Percentiles rank a stretch among this genome's conserved stretches.
phyloP scores from a whole-genome alignment of 2,888 invertebrate genomes.

The Thymelicus acteon region DNA sequence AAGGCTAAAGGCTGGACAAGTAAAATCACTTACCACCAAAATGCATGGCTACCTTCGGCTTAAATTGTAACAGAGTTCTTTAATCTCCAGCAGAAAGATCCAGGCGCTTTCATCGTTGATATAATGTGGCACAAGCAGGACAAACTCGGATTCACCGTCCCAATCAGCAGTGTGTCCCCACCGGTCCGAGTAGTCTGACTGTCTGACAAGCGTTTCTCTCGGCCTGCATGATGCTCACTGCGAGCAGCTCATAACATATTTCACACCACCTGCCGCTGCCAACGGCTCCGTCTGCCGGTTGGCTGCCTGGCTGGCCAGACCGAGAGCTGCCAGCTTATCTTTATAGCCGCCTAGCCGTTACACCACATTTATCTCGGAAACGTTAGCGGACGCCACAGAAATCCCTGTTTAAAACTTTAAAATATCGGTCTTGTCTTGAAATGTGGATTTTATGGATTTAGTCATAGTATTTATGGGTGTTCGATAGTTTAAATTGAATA shows the following conservation, averaged over 20 bases:
- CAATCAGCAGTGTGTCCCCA: slow-evolving; percentile 48
- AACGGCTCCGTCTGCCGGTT: slow-evolving; percentile 20
- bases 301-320: background rate
- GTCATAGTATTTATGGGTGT: background rate
- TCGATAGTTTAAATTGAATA: no score
- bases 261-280: slow-evolving; percentile 28
- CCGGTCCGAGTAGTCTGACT: slow-evolving; percentile 60
- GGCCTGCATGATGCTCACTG: slow-evolving; percentile 42
- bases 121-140: no score
- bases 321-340: slow-evolving; percentile 7
- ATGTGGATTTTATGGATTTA: background rate
- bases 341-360: slow-evolving; percentile 3
- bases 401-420: background rate
- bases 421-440: background rate
- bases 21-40: no score
- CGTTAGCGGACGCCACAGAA: background rate
- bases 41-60: no score
- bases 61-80: no score
- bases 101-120: no score
- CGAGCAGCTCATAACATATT: slow-evolving; percentile 36
- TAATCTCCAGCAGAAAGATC: no score
- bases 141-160: background rate
- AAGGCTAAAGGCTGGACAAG: no score
- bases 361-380: background rate
- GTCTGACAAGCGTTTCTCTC: slow-evolving; percentile 66